phyloP scores from a whole-genome alignment of 2,797 vertebrate species.

The Danio tinwini region DNA sequence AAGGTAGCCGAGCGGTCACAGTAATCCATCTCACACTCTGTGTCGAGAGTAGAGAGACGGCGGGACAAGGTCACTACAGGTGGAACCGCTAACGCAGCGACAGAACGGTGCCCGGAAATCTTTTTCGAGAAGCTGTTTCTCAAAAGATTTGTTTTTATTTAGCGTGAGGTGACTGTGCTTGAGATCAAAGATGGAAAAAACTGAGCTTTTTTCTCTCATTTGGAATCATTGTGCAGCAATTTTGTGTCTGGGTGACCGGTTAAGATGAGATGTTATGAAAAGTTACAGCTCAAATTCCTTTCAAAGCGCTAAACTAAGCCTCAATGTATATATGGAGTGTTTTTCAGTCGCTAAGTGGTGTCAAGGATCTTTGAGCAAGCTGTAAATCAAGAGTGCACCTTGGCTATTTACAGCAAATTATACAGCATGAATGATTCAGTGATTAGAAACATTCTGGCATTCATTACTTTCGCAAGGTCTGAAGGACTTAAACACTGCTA shows the following conservation, averaged over 20 bases:
- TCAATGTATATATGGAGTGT: slow-evolving; percentile 51
- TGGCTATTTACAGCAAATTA: slow-evolving; percentile 56
- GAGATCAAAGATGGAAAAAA: background rate
- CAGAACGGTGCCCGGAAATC: slow-evolving; percentile 28
- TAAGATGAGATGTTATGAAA: slow-evolving; percentile 35
- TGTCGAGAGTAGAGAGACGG: slow-evolving; percentile 48
- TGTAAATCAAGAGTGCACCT: slow-evolving; percentile 54
- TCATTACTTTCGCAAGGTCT: slow-evolving; percentile 47
- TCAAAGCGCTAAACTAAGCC: slow-evolving; percentile 38
- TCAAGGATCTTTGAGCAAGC: slow-evolving; percentile 56
- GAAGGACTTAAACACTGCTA: slow-evolving; percentile 46
- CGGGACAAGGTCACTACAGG: slow-evolving; percentile 60
- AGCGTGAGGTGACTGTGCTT: background rate
- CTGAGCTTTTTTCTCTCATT: background rate
- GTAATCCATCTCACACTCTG: slow-evolving; percentile 54
- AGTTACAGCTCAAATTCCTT: slow-evolving; percentile 27
- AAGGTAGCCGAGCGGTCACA: slow-evolving; percentile 59
- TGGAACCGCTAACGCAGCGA: slow-evolving; percentile 47
- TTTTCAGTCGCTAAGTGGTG: slow-evolving; percentile 55
- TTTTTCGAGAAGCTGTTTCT: slow-evolving; percentile 20
- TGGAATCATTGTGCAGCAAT: slow-evolving; percentile 1
- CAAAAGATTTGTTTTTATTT: slow-evolving; percentile 35
- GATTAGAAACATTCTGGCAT: slow-evolving; percentile 48
- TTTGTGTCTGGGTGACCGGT: slow-evolving; percentile 28
- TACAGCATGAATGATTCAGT: slow-evolving; percentile 54